A percentile compares a stretch with the other conserved stretches of the same genome.
These are phyloP conservation scores for Pedionomus torquatus DNA, from an alignment of 2,113 vertebrate genomes.

Conservation along the genomic window DNA sequence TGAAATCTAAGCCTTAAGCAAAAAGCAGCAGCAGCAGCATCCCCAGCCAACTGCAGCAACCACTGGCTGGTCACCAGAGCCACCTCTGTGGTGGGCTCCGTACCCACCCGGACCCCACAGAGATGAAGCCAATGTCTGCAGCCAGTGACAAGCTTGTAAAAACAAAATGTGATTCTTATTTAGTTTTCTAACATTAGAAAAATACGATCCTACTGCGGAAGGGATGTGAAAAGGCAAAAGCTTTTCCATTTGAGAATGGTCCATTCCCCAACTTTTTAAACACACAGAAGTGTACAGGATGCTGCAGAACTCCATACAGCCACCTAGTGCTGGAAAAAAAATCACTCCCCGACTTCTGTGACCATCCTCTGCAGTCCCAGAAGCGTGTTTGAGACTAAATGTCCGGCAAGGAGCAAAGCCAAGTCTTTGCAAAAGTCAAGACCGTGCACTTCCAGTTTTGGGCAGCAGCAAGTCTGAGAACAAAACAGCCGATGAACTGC, in stretches of 20 bases:
- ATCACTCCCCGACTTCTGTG: neutral
- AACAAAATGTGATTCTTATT: neutral
- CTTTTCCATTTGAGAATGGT: neutral
- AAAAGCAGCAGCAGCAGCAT: neutral
- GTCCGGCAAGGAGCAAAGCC: neutral
- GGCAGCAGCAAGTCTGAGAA: constrained; percentile 42
- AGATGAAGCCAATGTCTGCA: neutral
- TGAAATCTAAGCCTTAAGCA: neutral
- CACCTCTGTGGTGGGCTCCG: neutral
- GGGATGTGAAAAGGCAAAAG: neutral
- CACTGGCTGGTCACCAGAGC: neutral
- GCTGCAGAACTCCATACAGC: neutral
- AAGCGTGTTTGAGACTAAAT: neutral
- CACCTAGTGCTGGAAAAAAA: neutral
- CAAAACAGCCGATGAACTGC: fast-evolving
- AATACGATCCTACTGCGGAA: neutral
- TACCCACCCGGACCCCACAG: neutral
- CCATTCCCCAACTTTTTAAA: neutral
- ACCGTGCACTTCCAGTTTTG: neutral
- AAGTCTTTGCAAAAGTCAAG: constrained; percentile 33
- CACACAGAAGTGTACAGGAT: neutral
- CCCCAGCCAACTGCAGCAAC: neutral
- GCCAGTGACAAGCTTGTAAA: neutral
- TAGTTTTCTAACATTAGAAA: neutral
- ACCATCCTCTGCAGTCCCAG: neutral